phyloP scores from a whole-genome alignment of 2,888 invertebrate species.

The Silvanus unidentatus region DNA sequence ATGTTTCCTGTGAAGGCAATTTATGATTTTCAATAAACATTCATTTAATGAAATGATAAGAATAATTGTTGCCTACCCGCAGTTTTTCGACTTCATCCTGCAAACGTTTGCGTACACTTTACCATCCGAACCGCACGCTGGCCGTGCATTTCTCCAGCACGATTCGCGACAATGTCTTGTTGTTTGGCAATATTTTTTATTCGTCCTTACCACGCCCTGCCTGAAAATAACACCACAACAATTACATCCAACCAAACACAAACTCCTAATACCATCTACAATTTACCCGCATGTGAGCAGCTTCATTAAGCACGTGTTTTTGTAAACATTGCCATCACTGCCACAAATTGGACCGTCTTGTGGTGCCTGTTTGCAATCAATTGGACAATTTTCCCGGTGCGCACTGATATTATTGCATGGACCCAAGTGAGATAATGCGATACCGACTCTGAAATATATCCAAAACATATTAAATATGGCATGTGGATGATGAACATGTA shows the following conservation, averaged over 20 bases:
- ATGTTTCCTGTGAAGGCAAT: conserved; percentile 60
- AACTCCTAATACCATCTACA: not conserved
- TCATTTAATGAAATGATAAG: not conserved
- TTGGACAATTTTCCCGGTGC: conserved; percentile 83
- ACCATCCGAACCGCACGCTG: conserved; percentile 86
- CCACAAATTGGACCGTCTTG: conserved; percentile 88
- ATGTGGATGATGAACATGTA: conserved; percentile 4
- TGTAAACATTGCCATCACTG: conserved; percentile 87
- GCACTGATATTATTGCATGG: conserved; percentile 68
- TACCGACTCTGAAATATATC: conserved; percentile 51
- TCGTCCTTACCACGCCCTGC: conserved; percentile 79
- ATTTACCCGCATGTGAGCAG: conserved; percentile 76
- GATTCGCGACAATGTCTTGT: conserved; percentile 86
- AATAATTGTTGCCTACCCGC: conserved; percentile 57
- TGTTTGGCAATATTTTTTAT: conserved; percentile 86
- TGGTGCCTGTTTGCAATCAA: conserved; percentile 78
- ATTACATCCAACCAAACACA: not conserved
- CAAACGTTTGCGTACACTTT: conserved; percentile 85
- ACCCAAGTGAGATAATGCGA: conserved; percentile 57
- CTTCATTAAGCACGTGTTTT: conserved; percentile 90
- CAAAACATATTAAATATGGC: conserved; percentile 6
- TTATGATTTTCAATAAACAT: no score
- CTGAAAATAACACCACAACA: conserved; percentile 50
- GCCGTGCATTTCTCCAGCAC: conserved; percentile 83
- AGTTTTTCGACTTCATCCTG: conserved; percentile 87